Percentiles rank a stretch among this genome's conserved stretches.
Conservation (phyloP, 2,888 invertebrate species). For the Cyrtodaria siliqua region DNA sequence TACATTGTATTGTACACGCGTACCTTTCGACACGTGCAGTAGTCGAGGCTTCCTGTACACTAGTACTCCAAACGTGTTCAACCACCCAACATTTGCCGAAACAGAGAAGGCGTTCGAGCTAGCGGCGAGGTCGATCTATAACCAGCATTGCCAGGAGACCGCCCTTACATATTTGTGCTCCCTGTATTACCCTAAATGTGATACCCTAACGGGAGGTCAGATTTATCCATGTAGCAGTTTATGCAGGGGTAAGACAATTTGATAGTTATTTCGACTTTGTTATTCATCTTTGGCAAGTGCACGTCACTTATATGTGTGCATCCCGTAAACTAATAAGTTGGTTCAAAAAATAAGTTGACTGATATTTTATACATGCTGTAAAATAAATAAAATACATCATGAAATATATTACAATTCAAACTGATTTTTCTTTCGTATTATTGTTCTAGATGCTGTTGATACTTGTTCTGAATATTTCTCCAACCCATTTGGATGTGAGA, state of each 20-base stretch:
- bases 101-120: conserved; percentile 47
- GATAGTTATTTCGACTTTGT: too few species aligned
- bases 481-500: conserved; percentile 39
- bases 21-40: conserved; percentile 36
- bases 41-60: conserved; percentile 57
- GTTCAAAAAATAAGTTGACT: not conserved
- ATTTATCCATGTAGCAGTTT: conserved; percentile 50
- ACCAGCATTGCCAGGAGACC: conserved; percentile 55
- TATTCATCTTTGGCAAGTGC: too few species aligned
- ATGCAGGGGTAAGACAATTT: conserved; percentile 64
- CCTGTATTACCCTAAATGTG: conserved; percentile 63
- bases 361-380: not conserved
- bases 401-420: too few species aligned
- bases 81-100: conserved; percentile 27
- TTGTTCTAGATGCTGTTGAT: conserved; percentile 37
- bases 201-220: conserved; percentile 16
- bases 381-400: too few species aligned
- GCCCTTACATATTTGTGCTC: conserved; percentile 64
- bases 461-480: conserved; percentile 52
- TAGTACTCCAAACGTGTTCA: conserved; percentile 60
- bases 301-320: not conserved
- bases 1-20: conserved; percentile 24
- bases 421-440: too few species aligned
- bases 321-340: not conserved
- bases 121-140: conserved; percentile 12